phyloP scores from a whole-genome alignment of 2,797 vertebrate genomes.

The Anguilla anguilla region DNA sequence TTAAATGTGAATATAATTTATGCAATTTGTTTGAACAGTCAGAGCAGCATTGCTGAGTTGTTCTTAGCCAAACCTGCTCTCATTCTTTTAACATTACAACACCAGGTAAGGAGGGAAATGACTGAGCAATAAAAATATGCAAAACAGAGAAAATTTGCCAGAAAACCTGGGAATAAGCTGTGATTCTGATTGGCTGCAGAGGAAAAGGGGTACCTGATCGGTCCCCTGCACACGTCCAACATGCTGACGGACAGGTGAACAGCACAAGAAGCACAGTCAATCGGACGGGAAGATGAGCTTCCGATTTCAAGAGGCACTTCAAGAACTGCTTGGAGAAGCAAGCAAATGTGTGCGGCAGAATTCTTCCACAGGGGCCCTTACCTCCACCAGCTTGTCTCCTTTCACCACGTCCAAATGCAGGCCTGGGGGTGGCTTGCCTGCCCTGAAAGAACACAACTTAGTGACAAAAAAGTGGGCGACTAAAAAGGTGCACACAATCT shows the following conservation, averaged over 20 bases:
- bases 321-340: background rate
- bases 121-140: background rate
- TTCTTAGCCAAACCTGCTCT: background rate
- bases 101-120: background rate
- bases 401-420: conserved; percentile 88
- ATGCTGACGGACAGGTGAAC: background rate
- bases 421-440: conserved; percentile 83
- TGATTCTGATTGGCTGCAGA: background rate
- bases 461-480: background rate
- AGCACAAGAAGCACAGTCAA: background rate
- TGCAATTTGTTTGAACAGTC: background rate
- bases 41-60: background rate
- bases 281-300: background rate
- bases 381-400: conserved; percentile 88
- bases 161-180: background rate
- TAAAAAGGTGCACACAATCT: background rate
- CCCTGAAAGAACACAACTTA: conserved; percentile 68
- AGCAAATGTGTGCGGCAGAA: background rate
- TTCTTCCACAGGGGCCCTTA: conserved; percentile 54
- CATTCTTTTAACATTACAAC: background rate
- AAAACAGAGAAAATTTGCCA: background rate
- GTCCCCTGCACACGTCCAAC: background rate
- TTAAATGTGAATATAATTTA: background rate
- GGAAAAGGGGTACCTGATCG: background rate
- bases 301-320: background rate